Evolutionary conservation across 2,113 vertebrate species (phyloP).

Genomic region (Eupsittula cactorum): DNA sequence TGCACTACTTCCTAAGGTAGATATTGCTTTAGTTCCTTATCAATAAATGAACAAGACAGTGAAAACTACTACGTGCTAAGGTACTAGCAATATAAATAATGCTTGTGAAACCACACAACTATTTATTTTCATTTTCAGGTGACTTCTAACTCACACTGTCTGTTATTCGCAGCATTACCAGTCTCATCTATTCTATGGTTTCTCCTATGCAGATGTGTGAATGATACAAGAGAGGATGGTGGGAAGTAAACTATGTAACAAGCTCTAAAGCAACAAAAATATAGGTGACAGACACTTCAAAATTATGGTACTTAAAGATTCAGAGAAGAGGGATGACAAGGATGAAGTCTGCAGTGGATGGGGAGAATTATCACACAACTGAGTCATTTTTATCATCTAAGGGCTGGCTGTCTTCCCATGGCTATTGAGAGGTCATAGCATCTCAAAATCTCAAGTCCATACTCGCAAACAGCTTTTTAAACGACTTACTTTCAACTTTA

Average conservation of each 20-base stretch:
- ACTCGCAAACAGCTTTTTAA: not conserved
- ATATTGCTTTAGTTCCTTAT: not conserved
- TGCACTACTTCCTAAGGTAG: not conserved
- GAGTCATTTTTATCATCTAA: not conserved
- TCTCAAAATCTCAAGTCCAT: not conserved
- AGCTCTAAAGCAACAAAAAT: not conserved
- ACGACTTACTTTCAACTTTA: not conserved
- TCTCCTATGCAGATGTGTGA: not conserved
- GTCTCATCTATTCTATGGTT: not conserved
- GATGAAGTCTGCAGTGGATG: not conserved
- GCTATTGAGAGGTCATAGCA: not conserved
- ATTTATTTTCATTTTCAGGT: not conserved
- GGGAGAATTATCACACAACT: not conserved
- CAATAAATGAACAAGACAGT: not conserved
- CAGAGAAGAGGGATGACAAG: not conserved
- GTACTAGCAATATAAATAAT: not conserved
- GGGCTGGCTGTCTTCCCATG: not conserved
- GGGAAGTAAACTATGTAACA: not conserved
- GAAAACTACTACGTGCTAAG: not conserved
- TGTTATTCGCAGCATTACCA: not conserved
- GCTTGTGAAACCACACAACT: not conserved
- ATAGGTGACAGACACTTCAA: not conserved
- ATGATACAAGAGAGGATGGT: not conserved
- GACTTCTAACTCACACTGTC: not conserved
- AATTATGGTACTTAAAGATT: not conserved